These are phyloP conservation scores for Noctua pronuba DNA, from an alignment of 2,888 invertebrate genomes.

Conservation along the genomic window DNA sequence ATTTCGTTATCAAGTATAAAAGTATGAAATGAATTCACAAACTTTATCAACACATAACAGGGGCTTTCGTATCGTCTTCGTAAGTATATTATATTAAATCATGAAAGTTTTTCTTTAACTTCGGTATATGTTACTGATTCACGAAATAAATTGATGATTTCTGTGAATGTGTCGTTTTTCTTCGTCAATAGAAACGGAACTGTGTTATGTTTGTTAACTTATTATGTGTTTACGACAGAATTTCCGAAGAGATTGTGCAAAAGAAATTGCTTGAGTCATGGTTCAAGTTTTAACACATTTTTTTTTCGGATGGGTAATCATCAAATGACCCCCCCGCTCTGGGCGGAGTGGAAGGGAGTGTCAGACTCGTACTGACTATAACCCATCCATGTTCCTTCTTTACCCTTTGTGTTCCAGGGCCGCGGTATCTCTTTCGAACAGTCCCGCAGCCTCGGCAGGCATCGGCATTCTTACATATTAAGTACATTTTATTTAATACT, in stretches of 20 bases:
- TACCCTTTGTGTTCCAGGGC: too few species aligned
- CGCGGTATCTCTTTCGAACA: too few species aligned
- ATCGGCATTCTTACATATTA: too few species aligned
- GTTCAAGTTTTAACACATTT: too few species aligned
- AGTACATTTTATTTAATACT: background rate
- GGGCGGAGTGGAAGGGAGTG: too few species aligned
- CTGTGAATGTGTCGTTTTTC: slow-evolving; percentile 3
- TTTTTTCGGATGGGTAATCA: too few species aligned
- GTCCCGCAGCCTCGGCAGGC: too few species aligned
- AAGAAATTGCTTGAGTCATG: background rate
- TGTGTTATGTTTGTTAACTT: background rate
- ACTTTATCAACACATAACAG: slow-evolving; percentile 64
- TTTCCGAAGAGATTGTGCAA: background rate
- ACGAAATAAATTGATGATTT: slow-evolving; percentile 31
- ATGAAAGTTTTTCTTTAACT: slow-evolving; percentile 52
- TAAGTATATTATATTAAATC: slow-evolving; percentile 58
- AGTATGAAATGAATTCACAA: slow-evolving; percentile 65
- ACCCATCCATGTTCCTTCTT: too few species aligned
- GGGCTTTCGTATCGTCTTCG: slow-evolving; percentile 34
- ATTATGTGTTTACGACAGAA: background rate
- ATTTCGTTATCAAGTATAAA: slow-evolving; percentile 58
- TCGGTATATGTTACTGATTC: slow-evolving; percentile 11
- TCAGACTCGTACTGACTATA: too few species aligned
- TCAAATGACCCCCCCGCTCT: too few species aligned
- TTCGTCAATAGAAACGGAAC: background rate